Conservation (phyloP, 2,113 vertebrate genomes). For the Embiotoca jacksoni region DNA sequence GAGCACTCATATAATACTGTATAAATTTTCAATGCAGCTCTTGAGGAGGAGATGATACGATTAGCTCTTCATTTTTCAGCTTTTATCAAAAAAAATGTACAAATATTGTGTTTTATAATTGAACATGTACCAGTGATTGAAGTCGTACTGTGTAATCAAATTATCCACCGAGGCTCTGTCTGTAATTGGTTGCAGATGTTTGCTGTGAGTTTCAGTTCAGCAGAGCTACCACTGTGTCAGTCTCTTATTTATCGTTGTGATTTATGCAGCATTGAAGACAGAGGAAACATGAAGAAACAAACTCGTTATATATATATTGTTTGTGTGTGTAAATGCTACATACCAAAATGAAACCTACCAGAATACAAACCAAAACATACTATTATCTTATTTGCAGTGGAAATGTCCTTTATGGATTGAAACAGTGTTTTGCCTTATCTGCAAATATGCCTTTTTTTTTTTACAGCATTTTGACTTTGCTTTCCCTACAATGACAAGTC, state of each 20-base stretch:
- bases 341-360: no score
- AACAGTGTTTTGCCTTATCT: no score
- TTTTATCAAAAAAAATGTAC: conserved; percentile 9
- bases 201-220: conserved; percentile 25
- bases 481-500: no score
- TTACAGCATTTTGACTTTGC: no score
- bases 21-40: background rate
- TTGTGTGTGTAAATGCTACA: no score
- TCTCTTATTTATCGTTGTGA: conserved; percentile 28
- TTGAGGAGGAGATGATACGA: conserved; percentile 2
- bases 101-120: conserved; percentile 50
- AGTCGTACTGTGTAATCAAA: conserved; percentile 40
- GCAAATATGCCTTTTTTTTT: no score
- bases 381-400: no score
- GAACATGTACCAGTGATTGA: conserved; percentile 31
- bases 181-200: conserved; percentile 53
- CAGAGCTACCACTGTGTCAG: background rate
- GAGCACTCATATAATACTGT: background rate
- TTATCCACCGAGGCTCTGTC: conserved; percentile 28
- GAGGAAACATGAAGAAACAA: conserved; percentile 39
- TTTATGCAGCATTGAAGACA: conserved; percentile 42
- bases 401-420: no score
- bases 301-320: conserved; percentile 38
- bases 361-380: no score
- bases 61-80: background rate